A percentile compares a stretch with the other conserved stretches of the same genome.
Evolutionary conservation across 2,797 vertebrate genomes (phyloP).

Genomic region (Trematomus bernacchii): DNA sequence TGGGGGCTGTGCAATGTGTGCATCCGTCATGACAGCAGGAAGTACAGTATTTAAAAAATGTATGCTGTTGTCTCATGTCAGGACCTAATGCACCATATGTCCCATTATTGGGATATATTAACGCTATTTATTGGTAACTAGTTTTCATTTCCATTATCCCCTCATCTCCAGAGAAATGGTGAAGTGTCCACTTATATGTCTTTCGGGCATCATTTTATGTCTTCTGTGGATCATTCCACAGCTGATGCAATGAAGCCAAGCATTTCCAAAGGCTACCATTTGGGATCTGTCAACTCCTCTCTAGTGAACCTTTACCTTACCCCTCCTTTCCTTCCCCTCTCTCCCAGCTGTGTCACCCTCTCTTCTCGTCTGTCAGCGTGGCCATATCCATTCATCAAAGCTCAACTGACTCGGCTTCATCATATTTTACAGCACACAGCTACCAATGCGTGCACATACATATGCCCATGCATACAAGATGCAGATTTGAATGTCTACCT

Average conservation of each 20-base stretch:
- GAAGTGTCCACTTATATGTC: constrained; percentile 28
- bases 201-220: constrained; percentile 52
- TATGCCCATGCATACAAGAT: neutral
- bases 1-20: constrained; percentile 18
- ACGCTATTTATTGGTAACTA: constrained; percentile 19
- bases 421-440: constrained; percentile 18
- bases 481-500: constrained; percentile 14
- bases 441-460: neutral
- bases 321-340: constrained; percentile 13
- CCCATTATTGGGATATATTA: constrained; percentile 23
- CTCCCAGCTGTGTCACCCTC: constrained; percentile 59
- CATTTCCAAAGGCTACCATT: constrained; percentile 67
- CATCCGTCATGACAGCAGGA: constrained; percentile 53
- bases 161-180: constrained; percentile 22
- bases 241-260: constrained; percentile 68
- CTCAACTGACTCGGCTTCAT: constrained; percentile 25
- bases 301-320: constrained; percentile 62
- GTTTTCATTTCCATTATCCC: constrained; percentile 27
- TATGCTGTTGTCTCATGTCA: constrained; percentile 45
- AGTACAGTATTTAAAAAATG: constrained; percentile 45
- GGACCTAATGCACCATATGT: constrained; percentile 35
- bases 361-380: constrained; percentile 59
- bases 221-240: constrained; percentile 55
- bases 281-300: constrained; percentile 70
- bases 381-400: constrained; percentile 60